Evolutionary conservation across 2,113 vertebrate genomes (phyloP).

Genomic region (Ictalurus punctatus): DNA sequence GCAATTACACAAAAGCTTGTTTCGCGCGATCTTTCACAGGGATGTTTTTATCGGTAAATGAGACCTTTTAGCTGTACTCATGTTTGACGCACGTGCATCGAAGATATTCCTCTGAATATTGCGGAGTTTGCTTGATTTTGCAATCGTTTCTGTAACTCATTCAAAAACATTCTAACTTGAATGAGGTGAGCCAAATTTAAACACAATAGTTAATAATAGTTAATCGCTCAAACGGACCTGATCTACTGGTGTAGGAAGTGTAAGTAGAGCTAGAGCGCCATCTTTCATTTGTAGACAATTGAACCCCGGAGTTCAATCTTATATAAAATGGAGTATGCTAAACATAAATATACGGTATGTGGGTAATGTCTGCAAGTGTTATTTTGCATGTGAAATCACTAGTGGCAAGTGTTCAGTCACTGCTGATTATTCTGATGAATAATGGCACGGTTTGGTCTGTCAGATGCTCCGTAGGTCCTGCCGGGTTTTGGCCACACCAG

Average conservation of each 20-base stretch:
- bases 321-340: not conserved
- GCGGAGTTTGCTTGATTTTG: no score
- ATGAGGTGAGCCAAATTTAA: not conserved
- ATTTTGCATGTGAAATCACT: not conserved
- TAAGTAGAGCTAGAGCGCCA: not conserved
- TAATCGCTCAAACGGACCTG: not conserved
- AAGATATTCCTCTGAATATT: no score
- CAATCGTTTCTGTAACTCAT: no score
- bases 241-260: not conserved
- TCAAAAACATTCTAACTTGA: not conserved
- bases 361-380: not conserved
- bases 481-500: not conserved
- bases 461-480: conserved; percentile 12
- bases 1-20: no score
- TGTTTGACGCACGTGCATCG: no score
- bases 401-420: not conserved
- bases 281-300: not conserved
- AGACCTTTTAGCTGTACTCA: no score
- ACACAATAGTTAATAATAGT: not conserved
- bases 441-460: not conserved
- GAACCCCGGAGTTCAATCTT: not conserved
- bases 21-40: no score
- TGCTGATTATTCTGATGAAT: not conserved
- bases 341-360: not conserved
- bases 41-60: no score